phyloP scores from a whole-genome alignment of 2,113 vertebrate genomes.

The Pachypanchax playfairii region DNA sequence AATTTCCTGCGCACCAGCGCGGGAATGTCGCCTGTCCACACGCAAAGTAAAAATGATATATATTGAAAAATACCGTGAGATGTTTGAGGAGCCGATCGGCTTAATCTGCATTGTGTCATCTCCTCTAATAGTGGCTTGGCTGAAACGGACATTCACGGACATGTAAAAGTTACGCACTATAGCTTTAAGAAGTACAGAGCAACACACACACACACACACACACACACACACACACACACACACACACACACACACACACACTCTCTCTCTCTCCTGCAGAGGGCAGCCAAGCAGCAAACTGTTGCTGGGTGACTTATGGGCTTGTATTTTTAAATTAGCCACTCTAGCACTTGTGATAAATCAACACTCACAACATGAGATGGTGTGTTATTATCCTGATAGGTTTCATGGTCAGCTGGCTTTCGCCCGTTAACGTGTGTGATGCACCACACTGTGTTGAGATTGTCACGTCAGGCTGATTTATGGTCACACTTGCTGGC shows the following conservation, averaged over 20 bases:
- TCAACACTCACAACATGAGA: conserved; percentile 3
- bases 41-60: too few relatives aligned
- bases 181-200: too few relatives aligned
- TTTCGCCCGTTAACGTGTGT: background rate
- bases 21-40: too few relatives aligned
- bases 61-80: too few relatives aligned
- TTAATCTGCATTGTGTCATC: too few relatives aligned
- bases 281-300: conserved; percentile 1
- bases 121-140: too few relatives aligned
- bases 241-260: background rate
- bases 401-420: conserved; percentile 7
- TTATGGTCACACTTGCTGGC: conserved; percentile 1
- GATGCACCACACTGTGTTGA: background rate
- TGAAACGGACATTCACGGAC: too few relatives aligned
- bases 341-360: conserved; percentile 6
- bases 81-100: too few relatives aligned
- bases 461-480: background rate
- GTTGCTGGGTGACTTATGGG: conserved; percentile 55
- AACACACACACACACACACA: too few relatives aligned
- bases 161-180: too few relatives aligned
- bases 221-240: too few relatives aligned
- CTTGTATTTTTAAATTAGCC: conserved; percentile 5
- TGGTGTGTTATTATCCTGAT: conserved; percentile 6
- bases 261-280: background rate
- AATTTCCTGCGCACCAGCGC: too few relatives aligned